These are phyloP conservation scores for Megalonaias nervosa DNA, from an alignment of 1,140 invertebrate genomes.

Conservation along the genomic window DNA sequence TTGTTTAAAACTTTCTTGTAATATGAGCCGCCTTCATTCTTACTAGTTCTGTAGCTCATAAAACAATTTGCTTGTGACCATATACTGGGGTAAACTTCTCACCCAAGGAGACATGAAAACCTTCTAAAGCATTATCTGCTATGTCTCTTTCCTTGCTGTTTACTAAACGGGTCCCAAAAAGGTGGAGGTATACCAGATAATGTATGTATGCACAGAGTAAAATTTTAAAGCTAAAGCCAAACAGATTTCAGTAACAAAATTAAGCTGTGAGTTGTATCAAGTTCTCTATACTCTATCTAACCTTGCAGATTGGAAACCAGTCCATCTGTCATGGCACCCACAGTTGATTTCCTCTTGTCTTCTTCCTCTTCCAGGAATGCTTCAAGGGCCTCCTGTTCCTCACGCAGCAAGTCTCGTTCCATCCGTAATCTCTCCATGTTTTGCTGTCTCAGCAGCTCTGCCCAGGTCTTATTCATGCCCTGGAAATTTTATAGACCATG, in stretches of 20 bases:
- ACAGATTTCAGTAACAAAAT: not conserved
- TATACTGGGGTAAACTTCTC: too few relatives aligned
- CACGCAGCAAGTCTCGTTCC: conserved; percentile 58
- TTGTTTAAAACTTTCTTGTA: too few relatives aligned
- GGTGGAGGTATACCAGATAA: too few relatives aligned
- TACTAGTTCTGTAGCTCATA: too few relatives aligned
- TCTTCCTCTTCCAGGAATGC: conserved; percentile 51
- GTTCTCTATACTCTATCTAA: conserved; percentile 26
- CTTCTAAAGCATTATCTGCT: too few relatives aligned
- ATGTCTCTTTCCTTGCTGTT: too few relatives aligned
- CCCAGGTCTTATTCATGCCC: conserved; percentile 27
- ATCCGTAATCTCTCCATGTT: conserved; percentile 60
- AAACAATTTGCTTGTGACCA: too few relatives aligned
- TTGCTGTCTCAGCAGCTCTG: conserved; percentile 62
- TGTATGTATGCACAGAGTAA: not conserved
- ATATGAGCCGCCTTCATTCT: too few relatives aligned
- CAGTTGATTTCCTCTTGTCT: conserved; percentile 42
- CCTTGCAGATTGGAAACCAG: conserved; percentile 64
- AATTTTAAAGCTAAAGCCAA: not conserved
- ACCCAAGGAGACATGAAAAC: too few relatives aligned
- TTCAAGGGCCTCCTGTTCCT: conserved; percentile 56
- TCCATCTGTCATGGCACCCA: conserved; percentile 46
- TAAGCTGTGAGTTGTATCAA: not conserved
- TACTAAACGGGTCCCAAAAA: too few relatives aligned
- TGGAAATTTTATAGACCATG: not conserved